Evolutionary conservation across 1,140 invertebrate genomes (phyloP).

Genomic region (Drosophila carrolli): DNA sequence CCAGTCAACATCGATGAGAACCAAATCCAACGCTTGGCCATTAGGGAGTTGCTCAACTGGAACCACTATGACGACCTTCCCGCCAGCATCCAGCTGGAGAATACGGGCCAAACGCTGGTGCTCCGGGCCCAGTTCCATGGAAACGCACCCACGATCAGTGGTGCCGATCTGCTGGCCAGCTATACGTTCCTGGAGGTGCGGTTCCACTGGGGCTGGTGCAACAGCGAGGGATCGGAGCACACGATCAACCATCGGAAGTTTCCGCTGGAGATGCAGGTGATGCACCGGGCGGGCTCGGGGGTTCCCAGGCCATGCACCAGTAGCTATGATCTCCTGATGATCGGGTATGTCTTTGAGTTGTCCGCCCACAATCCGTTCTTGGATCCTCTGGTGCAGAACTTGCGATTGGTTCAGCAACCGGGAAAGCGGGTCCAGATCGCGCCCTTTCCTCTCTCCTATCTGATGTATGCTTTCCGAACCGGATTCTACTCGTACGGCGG

Average conservation of each 20-base stretch:
- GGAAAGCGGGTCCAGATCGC: slow-evolving; percentile 82
- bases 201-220: slow-evolving; percentile 86
- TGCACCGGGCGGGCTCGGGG: slow-evolving; percentile 67
- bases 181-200: slow-evolving; percentile 85
- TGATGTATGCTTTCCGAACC: slow-evolving; percentile 85
- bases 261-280: slow-evolving; percentile 86
- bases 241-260: slow-evolving; percentile 85
- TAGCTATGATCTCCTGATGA: slow-evolving; percentile 76
- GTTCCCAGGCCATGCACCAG: slow-evolving; percentile 51
- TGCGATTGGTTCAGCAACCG: slow-evolving; percentile 83
- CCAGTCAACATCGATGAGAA: slow-evolving; percentile 85
- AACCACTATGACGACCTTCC: slow-evolving; percentile 81
- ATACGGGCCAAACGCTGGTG: slow-evolving; percentile 76
- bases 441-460: slow-evolving; percentile 86
- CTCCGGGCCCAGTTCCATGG: slow-evolving; percentile 78
- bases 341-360: slow-evolving; percentile 76
- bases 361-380: slow-evolving; percentile 86
- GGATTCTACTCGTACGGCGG: slow-evolving; percentile 91
- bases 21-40: slow-evolving; percentile 57
- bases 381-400: slow-evolving; percentile 85
- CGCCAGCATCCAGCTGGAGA: slow-evolving; percentile 62
- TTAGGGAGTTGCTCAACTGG: slow-evolving; percentile 77
- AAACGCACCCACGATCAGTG: slow-evolving; percentile 84
- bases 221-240: slow-evolving; percentile 87
- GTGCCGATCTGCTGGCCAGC: slow-evolving; percentile 84